phyloP scores from a whole-genome alignment of 2,888 invertebrate species.

The Strigamia crassipes region DNA sequence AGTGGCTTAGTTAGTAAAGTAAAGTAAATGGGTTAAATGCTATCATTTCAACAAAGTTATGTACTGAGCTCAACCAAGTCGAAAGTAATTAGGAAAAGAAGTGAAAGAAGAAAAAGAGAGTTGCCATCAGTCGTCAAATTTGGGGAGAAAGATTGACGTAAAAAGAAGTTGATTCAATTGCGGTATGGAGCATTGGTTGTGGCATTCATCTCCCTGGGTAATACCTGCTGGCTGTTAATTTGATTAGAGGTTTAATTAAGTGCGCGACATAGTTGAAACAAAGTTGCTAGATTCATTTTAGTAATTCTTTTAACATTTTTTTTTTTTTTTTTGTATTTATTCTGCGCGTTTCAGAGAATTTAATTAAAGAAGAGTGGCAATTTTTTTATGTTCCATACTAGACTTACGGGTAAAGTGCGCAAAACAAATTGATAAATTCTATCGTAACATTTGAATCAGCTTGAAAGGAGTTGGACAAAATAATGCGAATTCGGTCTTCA shows the following conservation, averaged over 20 bases:
- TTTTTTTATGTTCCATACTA: background rate
- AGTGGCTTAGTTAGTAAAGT: too few relatives aligned
- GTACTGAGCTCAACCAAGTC: too few relatives aligned
- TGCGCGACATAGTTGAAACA: background rate
- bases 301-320: background rate
- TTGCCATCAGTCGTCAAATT: background rate
- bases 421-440: background rate
- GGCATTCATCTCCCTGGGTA: background rate
- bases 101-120: too few relatives aligned
- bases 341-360: background rate
- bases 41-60: too few relatives aligned
- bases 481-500: too few relatives aligned
- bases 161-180: background rate
- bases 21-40: too few relatives aligned
- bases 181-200: background rate
- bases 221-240: conserved; percentile 18
- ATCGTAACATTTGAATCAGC: too few relatives aligned
- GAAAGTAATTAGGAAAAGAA: too few relatives aligned
- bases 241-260: conserved; percentile 31
- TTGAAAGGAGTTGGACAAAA: too few relatives aligned
- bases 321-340: background rate
- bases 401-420: background rate
- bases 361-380: background rate
- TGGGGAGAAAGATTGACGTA: background rate
- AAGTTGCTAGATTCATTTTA: background rate